phyloP scores from a whole-genome alignment of 2,797 vertebrate species.

The Micrastur ruficollis region DNA sequence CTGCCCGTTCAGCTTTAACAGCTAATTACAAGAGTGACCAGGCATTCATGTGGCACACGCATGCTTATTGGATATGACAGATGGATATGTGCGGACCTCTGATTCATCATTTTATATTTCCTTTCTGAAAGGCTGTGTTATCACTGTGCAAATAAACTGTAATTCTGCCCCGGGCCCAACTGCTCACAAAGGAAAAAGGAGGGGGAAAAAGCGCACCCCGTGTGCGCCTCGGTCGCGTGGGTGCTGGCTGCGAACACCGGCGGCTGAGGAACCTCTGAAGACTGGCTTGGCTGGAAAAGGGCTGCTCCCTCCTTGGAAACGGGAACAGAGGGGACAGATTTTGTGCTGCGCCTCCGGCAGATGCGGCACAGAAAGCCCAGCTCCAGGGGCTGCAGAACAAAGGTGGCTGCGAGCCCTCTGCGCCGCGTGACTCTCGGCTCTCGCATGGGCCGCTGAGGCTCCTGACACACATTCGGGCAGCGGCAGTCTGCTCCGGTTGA shows the following conservation, averaged over 20 bases:
- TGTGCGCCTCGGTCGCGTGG: fast-evolving
- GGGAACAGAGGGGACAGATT: not conserved
- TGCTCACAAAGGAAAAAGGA: not conserved
- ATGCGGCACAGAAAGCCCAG: not conserved
- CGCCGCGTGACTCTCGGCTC: fast-evolving
- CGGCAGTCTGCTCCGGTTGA: not conserved
- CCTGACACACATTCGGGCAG: not conserved
- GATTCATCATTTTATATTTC: not conserved
- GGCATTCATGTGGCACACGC: not conserved
- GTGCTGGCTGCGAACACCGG: not conserved
- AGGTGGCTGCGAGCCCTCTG: not conserved
- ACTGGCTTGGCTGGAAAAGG: not conserved
- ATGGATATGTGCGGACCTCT: not conserved
- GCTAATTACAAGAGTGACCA: conserved; percentile 47
- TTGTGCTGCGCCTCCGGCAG: not conserved
- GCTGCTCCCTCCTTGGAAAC: not conserved
- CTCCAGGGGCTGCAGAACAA: not conserved
- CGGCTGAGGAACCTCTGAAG: not conserved
- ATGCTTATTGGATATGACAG: conserved; percentile 2
- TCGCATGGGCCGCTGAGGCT: fast-evolving
- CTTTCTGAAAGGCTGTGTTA: not conserved
- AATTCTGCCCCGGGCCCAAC: not conserved
- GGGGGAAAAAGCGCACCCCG: fast-evolving
- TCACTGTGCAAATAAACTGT: not conserved
- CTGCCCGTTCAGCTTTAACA: conserved; percentile 53